Conservation (phyloP, 2,888 invertebrate species). For the Tipula unca region DNA sequence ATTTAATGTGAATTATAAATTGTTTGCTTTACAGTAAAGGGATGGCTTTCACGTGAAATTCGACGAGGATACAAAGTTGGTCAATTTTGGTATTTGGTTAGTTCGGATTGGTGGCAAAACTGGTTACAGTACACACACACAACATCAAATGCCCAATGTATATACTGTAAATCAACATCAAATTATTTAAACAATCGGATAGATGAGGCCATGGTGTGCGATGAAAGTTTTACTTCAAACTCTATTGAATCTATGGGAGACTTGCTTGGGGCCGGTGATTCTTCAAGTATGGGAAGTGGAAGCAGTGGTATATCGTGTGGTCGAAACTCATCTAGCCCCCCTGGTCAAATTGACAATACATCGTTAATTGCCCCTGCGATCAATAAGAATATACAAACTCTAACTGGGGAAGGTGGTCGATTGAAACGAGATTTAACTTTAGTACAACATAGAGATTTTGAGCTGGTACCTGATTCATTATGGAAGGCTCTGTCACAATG, state of each 20-base stretch:
- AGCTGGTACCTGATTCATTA: slow-evolving; percentile 73
- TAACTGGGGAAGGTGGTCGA: slow-evolving; percentile 84
- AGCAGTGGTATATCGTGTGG: slow-evolving; percentile 59
- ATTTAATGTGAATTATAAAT: background rate
- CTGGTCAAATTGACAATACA: slow-evolving; percentile 71
- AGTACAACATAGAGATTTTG: slow-evolving; percentile 74
- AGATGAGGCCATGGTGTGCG: slow-evolving; percentile 57
- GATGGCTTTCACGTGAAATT: slow-evolving; percentile 74
- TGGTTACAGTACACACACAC: slow-evolving; percentile 65
- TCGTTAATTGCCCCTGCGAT: slow-evolving; percentile 54
- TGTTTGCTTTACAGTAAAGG: slow-evolving; percentile 47
- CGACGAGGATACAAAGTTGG: slow-evolving; percentile 66
- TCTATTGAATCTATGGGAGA: slow-evolving; percentile 59
- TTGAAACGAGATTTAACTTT: slow-evolving; percentile 64
- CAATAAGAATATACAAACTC: slow-evolving; percentile 59
- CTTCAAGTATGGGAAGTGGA: slow-evolving; percentile 44
- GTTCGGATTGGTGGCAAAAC: slow-evolving; percentile 76
- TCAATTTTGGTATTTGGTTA: slow-evolving; percentile 83
- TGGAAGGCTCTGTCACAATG: slow-evolving; percentile 81
- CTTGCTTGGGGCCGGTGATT: slow-evolving; percentile 49
- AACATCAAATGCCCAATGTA: slow-evolving; percentile 40
- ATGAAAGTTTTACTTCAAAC: slow-evolving; percentile 60
- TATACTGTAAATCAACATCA: slow-evolving; percentile 39
- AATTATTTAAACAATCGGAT: slow-evolving; percentile 30
- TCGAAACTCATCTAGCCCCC: slow-evolving; percentile 44